Conservation (phyloP, 2,113 vertebrate species). For the Gymnogyps californianus region DNA sequence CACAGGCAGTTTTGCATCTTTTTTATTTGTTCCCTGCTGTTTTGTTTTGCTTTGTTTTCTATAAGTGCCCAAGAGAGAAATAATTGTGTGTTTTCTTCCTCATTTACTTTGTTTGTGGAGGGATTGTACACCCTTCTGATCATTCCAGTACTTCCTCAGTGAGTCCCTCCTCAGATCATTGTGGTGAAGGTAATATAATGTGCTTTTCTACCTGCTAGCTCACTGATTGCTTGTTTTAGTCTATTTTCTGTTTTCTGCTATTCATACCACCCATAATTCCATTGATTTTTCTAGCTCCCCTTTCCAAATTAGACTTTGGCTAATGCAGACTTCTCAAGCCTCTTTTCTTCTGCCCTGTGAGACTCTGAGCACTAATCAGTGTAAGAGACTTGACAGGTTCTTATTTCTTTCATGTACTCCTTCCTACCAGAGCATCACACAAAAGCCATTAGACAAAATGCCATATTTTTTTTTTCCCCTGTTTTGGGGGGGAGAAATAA, state of each 20-base stretch:
- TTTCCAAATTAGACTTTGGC: neutral
- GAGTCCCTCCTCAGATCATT: neutral
- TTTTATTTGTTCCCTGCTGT: neutral
- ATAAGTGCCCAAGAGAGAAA: neutral
- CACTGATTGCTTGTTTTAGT: neutral
- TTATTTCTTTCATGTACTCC: neutral
- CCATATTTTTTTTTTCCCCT: rapidly evolving
- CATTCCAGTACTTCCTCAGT: neutral
- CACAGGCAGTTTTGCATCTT: neutral
- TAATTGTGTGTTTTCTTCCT: constrained; percentile 1
- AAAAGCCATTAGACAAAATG: neutral
- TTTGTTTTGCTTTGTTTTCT: constrained; percentile 6
- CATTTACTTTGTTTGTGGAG: neutral
- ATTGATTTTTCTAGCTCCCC: neutral
- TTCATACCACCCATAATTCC: neutral
- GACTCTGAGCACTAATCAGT: neutral
- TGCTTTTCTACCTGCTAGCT: neutral
- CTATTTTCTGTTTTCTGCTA: neutral
- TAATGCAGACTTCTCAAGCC: neutral
- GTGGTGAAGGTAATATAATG: neutral
- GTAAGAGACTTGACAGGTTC: neutral
- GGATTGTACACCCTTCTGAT: neutral
- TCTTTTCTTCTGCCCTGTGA: neutral
- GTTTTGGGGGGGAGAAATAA: neutral
- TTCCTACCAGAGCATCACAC: neutral